A percentile compares a stretch with the other conserved stretches of the same genome.
These are phyloP conservation scores for Cotesia glomerata DNA, from an alignment of 1,140 invertebrate genomes.

Conservation along the genomic window DNA sequence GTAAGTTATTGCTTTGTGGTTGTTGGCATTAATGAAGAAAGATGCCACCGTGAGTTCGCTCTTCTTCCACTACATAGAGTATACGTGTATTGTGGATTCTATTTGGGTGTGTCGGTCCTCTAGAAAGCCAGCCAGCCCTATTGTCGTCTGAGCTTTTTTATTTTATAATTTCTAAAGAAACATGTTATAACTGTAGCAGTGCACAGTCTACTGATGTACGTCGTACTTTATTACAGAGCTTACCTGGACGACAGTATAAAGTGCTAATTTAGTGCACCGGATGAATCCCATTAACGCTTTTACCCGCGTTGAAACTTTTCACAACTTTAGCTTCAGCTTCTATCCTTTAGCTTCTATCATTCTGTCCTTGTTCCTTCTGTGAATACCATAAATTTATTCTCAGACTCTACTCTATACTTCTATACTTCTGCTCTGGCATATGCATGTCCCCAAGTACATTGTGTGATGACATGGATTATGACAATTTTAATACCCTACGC, in stretches of 20 bases:
- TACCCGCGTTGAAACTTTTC: conserved; percentile 29
- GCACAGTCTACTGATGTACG: conserved; percentile 13
- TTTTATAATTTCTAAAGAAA: conserved; percentile 13
- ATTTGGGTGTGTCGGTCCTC: too few species aligned
- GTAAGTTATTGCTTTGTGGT: too few species aligned
- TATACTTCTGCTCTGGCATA: too few species aligned
- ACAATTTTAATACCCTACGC: background rate
- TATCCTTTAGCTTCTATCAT: background rate
- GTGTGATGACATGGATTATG: conserved; percentile 1
- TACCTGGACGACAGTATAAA: conserved; percentile 30
- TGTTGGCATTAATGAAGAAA: too few species aligned
- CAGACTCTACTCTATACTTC: too few species aligned
- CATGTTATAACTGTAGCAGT: background rate
- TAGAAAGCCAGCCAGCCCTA: background rate
- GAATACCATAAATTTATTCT: conserved; percentile 20
- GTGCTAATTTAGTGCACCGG: conserved; percentile 33
- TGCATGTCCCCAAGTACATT: background rate
- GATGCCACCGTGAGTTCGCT: too few species aligned
- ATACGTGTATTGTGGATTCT: too few species aligned
- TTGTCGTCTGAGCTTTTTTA: background rate
- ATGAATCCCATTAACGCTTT: conserved; percentile 34
- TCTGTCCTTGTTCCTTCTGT: background rate
- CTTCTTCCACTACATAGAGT: too few species aligned
- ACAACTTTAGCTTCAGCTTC: conserved; percentile 13
- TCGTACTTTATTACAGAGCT: conserved; percentile 24